These are phyloP conservation scores for Xyliphius kryptos DNA, from an alignment of 2,113 vertebrate species.

Conservation along the genomic window DNA sequence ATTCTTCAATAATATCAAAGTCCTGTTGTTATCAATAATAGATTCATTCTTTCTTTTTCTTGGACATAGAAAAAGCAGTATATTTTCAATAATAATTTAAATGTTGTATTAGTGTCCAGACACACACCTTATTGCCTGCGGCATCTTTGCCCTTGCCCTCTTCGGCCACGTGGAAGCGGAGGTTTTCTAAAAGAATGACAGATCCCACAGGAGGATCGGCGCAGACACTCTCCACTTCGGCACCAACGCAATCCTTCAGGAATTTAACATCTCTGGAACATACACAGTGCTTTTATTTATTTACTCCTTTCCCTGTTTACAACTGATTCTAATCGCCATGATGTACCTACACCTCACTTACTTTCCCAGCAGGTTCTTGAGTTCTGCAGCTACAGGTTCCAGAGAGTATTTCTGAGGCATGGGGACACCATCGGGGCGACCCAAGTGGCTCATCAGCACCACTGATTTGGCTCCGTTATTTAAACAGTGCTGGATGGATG, in stretches of 20 bases:
- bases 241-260: conserved; percentile 92
- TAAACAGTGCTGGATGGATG: conserved; percentile 89
- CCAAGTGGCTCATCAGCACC: conserved; percentile 95
- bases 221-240: conserved; percentile 85
- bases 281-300: no score
- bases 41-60: no score
- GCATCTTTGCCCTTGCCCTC: conserved; percentile 96
- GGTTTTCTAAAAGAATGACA: conserved; percentile 91
- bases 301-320: no score
- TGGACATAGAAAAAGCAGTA: no score
- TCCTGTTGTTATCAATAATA: no score
- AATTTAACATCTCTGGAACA: conserved; percentile 86
- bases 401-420: conserved; percentile 96
- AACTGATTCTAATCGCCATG: no score
- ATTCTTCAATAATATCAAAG: no score
- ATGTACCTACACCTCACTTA: no score
- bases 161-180: conserved; percentile 93
- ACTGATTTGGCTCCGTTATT: conserved; percentile 87
- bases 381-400: conserved; percentile 79
- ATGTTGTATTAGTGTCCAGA: no score
- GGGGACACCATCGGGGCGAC: conserved; percentile 82
- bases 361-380: conserved; percentile 83
- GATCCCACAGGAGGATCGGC: conserved; percentile 76
- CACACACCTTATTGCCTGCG: conserved; percentile 87
- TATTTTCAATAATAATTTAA: no score